Evolutionary conservation across 1,140 invertebrate genomes (phyloP), one percentile per base, ranked within the genome.

Genomic region (Bombus picipes): DNA sequence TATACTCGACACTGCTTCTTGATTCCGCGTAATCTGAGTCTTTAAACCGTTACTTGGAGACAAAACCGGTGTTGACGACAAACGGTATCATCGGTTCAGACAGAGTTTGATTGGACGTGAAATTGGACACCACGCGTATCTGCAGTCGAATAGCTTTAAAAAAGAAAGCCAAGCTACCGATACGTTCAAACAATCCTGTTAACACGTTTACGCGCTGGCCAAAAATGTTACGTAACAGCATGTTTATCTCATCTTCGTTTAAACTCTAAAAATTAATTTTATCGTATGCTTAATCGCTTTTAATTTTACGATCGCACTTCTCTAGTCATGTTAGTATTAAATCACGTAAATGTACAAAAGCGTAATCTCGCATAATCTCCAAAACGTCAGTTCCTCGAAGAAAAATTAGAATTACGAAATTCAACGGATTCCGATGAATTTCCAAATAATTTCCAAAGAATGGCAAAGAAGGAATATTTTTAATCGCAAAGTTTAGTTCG

Each of bases 101-200:
- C 82, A 18, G 83, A 85, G 83, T 85, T 85, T 85, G 83, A 85
- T 85, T 85, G 83, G 83, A 85, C 83, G 83, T 80, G 32, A 77
- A 32, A 53, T 70, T n/a, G 41, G 28, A 32, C 34, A 57, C 28
- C 6, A 15, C 22, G 34, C 22, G 37, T 4, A 22, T 71, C n/a
- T 10, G 28, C 4, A 22, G 22, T 81, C 32, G 73, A 53, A 53
- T 15, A 53, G 34, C 25, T 28, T n/a, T 18, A 12, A 15, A 1
- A 39, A 4, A 10, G 41, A 13, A 13, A 57, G 65, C 3, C 41
- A 5, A 73, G n/a, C 15, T 4, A 32, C 2, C 47, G n/a, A 65
- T 82, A 82, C 22, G 53, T 82, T 74, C 72, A 1, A 74, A 9
- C 68, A 15, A 37, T 37, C 78, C 18, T 82, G 13, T 82, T 9